Evolutionary conservation across 2,113 vertebrate genomes (phyloP), one percentile per base, ranked within the genome.

Genomic region (Proteles cristata): DNA sequence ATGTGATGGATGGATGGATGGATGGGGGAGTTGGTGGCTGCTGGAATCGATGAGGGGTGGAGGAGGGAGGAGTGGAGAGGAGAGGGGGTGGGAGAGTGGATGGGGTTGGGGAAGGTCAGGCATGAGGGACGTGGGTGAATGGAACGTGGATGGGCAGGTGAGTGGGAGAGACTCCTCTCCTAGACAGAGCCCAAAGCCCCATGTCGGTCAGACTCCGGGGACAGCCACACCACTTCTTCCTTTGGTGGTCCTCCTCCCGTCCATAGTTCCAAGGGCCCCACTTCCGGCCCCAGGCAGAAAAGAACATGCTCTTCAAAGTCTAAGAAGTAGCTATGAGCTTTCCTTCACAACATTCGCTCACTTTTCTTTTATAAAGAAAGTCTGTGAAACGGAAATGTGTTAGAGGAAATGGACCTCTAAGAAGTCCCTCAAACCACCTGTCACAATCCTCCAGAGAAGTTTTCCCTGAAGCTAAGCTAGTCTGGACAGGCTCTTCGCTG

Each of bases 101-200:
- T 1, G 0, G 53, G 33, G 12, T 23, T 23, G 21, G 45, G 68
- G 55, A 19, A 15, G 19, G 31, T 1, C 25, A 12, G 7, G 33
- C 17, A 6, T 1, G 15, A 15, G 16, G 35, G 25, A 2, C 10
- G 48, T 55, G 8, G 43, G 28, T 0, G 35, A 14, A 35, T 1
- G 17, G 26, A 4, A 39, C 39, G 16, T 28, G n/a, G 53, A 6
- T 11, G 53, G 65, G 23, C 2, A 5, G 35, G 31, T 35, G n/a
- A 7, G 74, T 8, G 14, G 16, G 28, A 71, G 12, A 19, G 0
- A n/a, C 2, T 66, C 69, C 39, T 89, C 43, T 66, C 35, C 50
- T 19, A 23, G 66, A 81, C 50, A 9, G 14, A 43, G 55, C 14
- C 76, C 65, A 33, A 69, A 53, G 84, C 15, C 85, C 50, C n/a